Evolutionary conservation across 37 sponge, comb jelly and placozoan genomes (phyloP), one percentile per base, ranked within the genome.

Genomic region (Halisarca cf. caerulea): DNA sequence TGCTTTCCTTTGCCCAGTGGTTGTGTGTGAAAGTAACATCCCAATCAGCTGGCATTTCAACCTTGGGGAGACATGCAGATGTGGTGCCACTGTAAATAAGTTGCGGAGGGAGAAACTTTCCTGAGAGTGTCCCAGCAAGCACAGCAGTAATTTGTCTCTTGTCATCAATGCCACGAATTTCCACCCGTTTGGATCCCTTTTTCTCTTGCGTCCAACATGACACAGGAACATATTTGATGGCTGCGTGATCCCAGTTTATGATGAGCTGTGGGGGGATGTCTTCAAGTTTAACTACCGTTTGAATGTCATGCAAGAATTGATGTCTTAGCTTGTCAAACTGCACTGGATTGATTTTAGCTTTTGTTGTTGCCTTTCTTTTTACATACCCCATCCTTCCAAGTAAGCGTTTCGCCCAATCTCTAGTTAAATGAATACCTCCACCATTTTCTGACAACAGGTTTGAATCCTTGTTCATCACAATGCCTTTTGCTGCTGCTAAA

Each of bases 221-320:
- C 55, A 18, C 84, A 32, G 84, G 84, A 47, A 70, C 84, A 55
- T 84, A 84, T 7, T 84, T 71, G 0, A 69, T n/a, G 5, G 70
- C 83, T 32, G 83, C 69, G 20, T 83, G 83, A 83, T 47, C 73
- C 84, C 84, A 74, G 39, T 71, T 84, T 37, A 84, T 84, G 7
- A 81, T 57, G 14, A 11, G 70, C 53, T 2, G 70, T 34, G 55
- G 32, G 6, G 84, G 53, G 21, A 84, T 71, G 3, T 84, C 84
- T 1, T 71, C 84, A n/a, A 84, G 6, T 18, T n/a, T 0, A 0
- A 40, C 84, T 30, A 69, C 9, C 15, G 71, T 41, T n/a, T 55
- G 43, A 27, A 70, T 71, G 51, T 84, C 84, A 23, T 3, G n/a
- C 34, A 84, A 36, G 35, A 33, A 71, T 47, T 69, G 73, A 44